These are phyloP conservation scores for Taenaris catops DNA, from an alignment of 2,888 invertebrate genomes.

Conservation along the genomic window DNA sequence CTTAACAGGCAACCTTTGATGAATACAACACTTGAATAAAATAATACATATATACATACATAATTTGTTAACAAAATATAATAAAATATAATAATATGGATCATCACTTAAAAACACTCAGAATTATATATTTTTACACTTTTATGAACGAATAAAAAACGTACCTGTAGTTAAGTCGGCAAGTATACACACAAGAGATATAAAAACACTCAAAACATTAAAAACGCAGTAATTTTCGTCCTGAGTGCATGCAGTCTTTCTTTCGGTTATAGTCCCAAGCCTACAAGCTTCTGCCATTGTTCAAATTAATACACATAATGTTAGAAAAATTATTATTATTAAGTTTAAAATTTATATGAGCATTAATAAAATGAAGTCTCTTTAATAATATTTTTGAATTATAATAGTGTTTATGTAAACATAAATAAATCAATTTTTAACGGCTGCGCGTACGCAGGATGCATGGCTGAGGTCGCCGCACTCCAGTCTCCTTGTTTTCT, in stretches of 20 bases:
- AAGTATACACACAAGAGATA: constrained; percentile 79
- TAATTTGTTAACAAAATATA: too few species aligned
- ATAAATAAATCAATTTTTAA: constrained; percentile 25
- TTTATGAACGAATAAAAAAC: background rate
- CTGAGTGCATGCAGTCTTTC: constrained; percentile 48
- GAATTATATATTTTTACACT: too few species aligned
- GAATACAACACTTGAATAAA: too few species aligned
- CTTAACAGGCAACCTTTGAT: too few species aligned
- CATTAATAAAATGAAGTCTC: constrained; percentile 9
- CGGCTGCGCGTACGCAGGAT: constrained; percentile 36
- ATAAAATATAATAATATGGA: too few species aligned
- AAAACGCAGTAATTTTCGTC: constrained; percentile 72
- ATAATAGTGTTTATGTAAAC: constrained; percentile 10
- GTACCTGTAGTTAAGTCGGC: constrained; percentile 80
- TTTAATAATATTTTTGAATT: constrained; percentile 10
- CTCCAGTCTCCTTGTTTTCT: too few species aligned
- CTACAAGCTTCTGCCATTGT: constrained; percentile 72
- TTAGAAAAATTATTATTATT: constrained; percentile 2
- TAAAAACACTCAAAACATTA: constrained; percentile 74
- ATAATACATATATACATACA: too few species aligned
- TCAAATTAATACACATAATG: constrained; percentile 32
- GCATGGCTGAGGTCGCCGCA: constrained; percentile 37
- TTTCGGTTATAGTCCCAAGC: constrained; percentile 49
- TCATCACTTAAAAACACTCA: too few species aligned
- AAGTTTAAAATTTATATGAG: constrained; percentile 3